These are phyloP conservation scores for Folsomia candida DNA, from an alignment of 2,888 invertebrate species.

Conservation along the genomic window DNA sequence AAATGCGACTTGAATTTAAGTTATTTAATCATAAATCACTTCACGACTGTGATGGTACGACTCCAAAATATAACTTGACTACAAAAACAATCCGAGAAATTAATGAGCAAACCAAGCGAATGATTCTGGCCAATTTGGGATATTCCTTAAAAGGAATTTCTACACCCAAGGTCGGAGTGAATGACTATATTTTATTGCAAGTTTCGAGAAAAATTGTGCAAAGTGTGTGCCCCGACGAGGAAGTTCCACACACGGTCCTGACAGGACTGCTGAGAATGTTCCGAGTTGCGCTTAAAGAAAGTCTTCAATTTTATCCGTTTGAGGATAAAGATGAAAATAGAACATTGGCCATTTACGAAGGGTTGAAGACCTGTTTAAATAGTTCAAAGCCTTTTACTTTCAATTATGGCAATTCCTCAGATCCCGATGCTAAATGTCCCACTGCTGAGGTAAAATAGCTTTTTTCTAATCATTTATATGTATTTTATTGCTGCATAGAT, in stretches of 20 bases:
- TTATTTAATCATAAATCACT: background rate
- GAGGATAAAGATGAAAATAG: slow-evolving; percentile 15
- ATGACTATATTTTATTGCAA: slow-evolving; percentile 36
- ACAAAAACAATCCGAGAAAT: slow-evolving; percentile 33
- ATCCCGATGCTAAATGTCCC: background rate
- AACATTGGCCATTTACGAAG: slow-evolving; percentile 10
- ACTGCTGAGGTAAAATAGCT: background rate
- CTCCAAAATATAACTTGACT: slow-evolving; percentile 15
- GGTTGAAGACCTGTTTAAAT: slow-evolving; percentile 23
- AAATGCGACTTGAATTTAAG: background rate
- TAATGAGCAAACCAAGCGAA: slow-evolving; percentile 37
- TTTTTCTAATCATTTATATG: too few relatives aligned
- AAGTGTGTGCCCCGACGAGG: slow-evolving; percentile 32
- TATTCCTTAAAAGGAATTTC: slow-evolving; percentile 16
- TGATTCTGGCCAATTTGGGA: slow-evolving; percentile 23
- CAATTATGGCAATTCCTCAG: slow-evolving; percentile 1
- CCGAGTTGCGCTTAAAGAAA: slow-evolving; percentile 35
- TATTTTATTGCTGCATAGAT: background rate
- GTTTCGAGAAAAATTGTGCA: slow-evolving; percentile 31
- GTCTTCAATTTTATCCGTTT: slow-evolving; percentile 35
- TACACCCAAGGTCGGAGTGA: slow-evolving; percentile 22
- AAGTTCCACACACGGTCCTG: slow-evolving; percentile 23
- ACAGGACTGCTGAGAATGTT: slow-evolving; percentile 41
- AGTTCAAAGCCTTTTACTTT: slow-evolving; percentile 22
- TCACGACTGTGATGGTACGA: background rate